phyloP scores from a whole-genome alignment of 2,797 vertebrate species.

The Sebastes kiyomatsui region DNA sequence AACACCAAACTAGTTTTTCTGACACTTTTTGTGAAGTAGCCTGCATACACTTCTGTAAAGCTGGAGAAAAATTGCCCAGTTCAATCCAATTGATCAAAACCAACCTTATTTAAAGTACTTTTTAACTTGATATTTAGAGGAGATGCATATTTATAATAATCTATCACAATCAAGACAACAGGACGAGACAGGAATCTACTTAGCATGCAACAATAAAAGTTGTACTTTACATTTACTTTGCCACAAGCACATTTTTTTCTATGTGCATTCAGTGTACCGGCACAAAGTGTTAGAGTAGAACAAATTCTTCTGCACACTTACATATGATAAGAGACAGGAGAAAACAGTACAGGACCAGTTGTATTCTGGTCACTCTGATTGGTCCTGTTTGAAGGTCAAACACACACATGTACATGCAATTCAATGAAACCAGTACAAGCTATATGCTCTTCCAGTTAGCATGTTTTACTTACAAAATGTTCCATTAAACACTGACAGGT shows the following conservation, averaged over 20 bases:
- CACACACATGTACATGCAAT: slow-evolving; percentile 25
- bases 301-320: slow-evolving; percentile 66
- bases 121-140: background rate
- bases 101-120: background rate
- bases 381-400: slow-evolving; percentile 67
- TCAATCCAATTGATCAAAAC: background rate
- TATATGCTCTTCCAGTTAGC: background rate
- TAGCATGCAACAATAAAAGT: background rate
- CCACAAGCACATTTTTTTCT: background rate
- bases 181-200: background rate
- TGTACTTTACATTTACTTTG: background rate
- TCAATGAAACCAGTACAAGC: background rate
- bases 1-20: background rate
- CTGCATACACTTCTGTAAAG: background rate
- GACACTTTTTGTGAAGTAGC: background rate
- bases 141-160: background rate
- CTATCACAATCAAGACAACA: background rate
- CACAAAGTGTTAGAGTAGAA: slow-evolving; percentile 13
- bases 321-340: slow-evolving; percentile 77
- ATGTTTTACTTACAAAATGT: background rate
- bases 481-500: background rate
- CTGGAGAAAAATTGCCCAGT: background rate
- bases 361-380: slow-evolving; percentile 66
- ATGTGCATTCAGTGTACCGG: slow-evolving; percentile 1
- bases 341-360: slow-evolving; percentile 70